Base-by-base conservation (phyloP, 2,113 vertebrate genomes). In the Lophura nycthemera region DNA sequence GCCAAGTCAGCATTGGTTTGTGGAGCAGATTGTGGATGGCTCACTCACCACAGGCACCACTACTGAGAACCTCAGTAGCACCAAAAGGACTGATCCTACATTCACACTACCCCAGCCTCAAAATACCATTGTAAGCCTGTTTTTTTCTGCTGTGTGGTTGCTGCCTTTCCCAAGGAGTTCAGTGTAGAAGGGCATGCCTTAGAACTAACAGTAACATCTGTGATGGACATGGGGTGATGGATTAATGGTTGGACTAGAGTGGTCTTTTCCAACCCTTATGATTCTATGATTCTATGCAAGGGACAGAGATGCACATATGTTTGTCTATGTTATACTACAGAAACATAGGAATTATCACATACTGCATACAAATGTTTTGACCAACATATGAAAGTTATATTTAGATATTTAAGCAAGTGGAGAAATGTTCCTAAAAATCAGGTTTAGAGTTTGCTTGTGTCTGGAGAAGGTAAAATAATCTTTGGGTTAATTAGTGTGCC, bases 81-180 rank as follows among this genome's bases (percentile, higher is more conserved):
- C 13, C 50, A 38, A 17, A 30, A 88, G 30, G 14, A 10, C 20
- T 63, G 50, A 38, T 48, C n/a, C 34, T 38, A 38, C 2, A 40
- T 10, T 64, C 20, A 65, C n/a, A 36, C 11, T 81, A 76, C 34
- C 32, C 47, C 60, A 25, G 4, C 42, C 4, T 45, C 24, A 71
- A 88, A 80, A 30, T 1, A 57, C 7, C 8, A 30, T 12, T 8
- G 8, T n/a, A 74, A 74, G 74, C 9, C 11, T 2, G 0, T 1
- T 18, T 48, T 48, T 38, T 60, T 22, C 38, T 52, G 17, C 27
- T 30, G 12, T 4, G 38, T 1, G 2, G 15, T 20, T 72, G 11
- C 50, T 72, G 14, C 40, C 48, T 89, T 32, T 15, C 13, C 13
- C 25, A 32, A 50, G 38, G 25, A 92, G 3, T 40, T 82, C 54